Base-by-base conservation (phyloP, 2,113 vertebrate genomes). In the Ranitomeya variabilis region DNA sequence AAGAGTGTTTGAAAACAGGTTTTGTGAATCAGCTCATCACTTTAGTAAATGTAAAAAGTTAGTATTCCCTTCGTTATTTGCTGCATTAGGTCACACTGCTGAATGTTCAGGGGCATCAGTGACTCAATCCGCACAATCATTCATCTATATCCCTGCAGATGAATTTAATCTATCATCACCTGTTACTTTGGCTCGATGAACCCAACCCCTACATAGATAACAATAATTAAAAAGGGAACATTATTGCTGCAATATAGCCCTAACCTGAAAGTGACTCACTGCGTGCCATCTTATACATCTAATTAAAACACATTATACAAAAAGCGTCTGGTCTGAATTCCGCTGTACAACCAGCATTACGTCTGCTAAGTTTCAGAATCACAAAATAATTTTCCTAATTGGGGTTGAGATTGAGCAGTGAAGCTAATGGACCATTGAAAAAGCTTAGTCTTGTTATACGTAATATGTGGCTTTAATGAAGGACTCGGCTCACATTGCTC, bases 331-430 rank as follows among this genome's bases (percentile, higher is more conserved):
- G 57, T 59, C 37, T 60, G 73, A 66, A 55, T 66, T 86, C 7
- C 23, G 7, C 67, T 80, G 45, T 67, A 67, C 85, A 31, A 79
- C 60, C 37, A 18, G 37, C 85, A 19, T 23, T 8, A 67, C 66
- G 74, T 66, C 26, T 23, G n/a, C 59, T 55, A 80, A 79, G 64
- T 86, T 79, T 86, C 59, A 54, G 76, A 78, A 80, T 80, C 45
- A 19, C 45, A 18, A 86, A 86, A 86, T 86, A 13, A 86, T 79
- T 66, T 79, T 80, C 37, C 76, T 79, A 67, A 86, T 86, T 86
- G 74, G 76, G 26, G 60, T 76, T 21, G 76, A 67, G 51, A 54
- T 26, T 86, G 85, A 86, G 67, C 55, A 79, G 31, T 86, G 74
- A 11, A 77, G 85, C 74, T 86, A 80, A 86, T 80, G 54, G 85